Evolutionary conservation across 2,888 invertebrate genomes (phyloP), one percentile per base, ranked within the genome.

Genomic region (Nymphalis urticae): DNA sequence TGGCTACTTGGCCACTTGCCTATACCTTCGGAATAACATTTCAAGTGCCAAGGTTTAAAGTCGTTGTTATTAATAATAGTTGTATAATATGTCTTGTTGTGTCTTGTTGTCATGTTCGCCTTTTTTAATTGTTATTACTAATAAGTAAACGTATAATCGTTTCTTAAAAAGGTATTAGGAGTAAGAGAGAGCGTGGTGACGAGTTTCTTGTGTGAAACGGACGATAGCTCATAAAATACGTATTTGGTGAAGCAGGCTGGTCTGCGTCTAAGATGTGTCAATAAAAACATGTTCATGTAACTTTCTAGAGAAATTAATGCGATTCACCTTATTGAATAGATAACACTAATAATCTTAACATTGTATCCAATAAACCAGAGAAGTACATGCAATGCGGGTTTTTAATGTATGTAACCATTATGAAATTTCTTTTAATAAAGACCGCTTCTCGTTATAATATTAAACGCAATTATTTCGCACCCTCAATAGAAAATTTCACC

Each of bases 291-390:
- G 82, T 80, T 76, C 75, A 78, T 73, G 77, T 82, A 74, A 85
- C 89, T 90, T 91, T 90, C 91, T 89, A 89, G 73, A 77, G 75
- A 76, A 82, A 83, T 78, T 81, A 78, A 82, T 83, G 80, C 75
- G 78, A 80, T 80, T 32, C 48, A 62, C 64, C 56, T 63, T 62
- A 66, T 67, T 54, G 58, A 75, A 72, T 73, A 69, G 24, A 13
- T 54, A 50, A 47, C 10, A 42, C 21, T 47, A 51, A 50, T 59
- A 54, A 48, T 19, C 32, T 61, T 47, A 17, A 19, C 62, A 53
- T 51, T 36, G 19, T 51, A 19, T 51, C 48, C 13, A 42, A 42
- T 42, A 42, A 42, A 42, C 42, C 42, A 10, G 42, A 42, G 13
- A 10, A 42, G 42, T 13, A 13, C 42, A 42, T 42, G 42, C 42